These are phyloP conservation scores for Uloborus plumipes DNA, from an alignment of 2,888 invertebrate species.

Conservation along the genomic window DNA sequence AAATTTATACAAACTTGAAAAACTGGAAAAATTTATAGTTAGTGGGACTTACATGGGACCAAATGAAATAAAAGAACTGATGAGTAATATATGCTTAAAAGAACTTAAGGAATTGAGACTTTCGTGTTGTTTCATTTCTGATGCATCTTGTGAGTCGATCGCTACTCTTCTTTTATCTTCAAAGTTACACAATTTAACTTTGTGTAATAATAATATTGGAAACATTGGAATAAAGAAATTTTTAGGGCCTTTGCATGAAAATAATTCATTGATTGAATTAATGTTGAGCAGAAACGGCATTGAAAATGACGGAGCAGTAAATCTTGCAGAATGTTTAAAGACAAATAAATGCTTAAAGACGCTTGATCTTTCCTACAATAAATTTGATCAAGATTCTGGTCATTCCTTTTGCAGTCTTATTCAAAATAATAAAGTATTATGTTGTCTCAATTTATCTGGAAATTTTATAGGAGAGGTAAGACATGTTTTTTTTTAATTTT, in stretches of 20 bases:
- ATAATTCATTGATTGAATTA: not conserved
- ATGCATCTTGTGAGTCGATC: conserved; percentile 10
- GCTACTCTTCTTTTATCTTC: conserved; percentile 6
- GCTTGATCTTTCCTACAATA: conserved; percentile 35
- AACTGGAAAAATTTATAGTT: too few relatives aligned
- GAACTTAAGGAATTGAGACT: conserved; percentile 18
- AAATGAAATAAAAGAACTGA: too few relatives aligned
- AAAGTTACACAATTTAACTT: conserved; percentile 4
- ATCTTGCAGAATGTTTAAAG: conserved; percentile 1
- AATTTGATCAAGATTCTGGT: conserved; percentile 4
- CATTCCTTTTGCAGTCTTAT: conserved; percentile 12
- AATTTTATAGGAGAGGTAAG: conserved; percentile 45
- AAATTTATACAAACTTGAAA: too few relatives aligned
- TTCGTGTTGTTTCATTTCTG: conserved; percentile 22
- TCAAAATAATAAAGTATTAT: conserved; percentile 5
- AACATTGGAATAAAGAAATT: not conserved
- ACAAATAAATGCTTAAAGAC: not conserved
- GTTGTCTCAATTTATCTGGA: conserved; percentile 29
- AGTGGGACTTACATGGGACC: too few relatives aligned
- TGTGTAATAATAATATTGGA: conserved; percentile 25
- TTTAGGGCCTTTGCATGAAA: not conserved
- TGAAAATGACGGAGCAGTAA: conserved; percentile 12
- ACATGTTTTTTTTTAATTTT: not conserved
- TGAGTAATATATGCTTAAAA: not conserved
- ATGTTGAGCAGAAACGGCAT: conserved; percentile 32